A percentile compares a stretch with the other conserved stretches of the same genome.
phyloP scores from a whole-genome alignment of 2,113 vertebrate species.

The Odocoileus virginianus region DNA sequence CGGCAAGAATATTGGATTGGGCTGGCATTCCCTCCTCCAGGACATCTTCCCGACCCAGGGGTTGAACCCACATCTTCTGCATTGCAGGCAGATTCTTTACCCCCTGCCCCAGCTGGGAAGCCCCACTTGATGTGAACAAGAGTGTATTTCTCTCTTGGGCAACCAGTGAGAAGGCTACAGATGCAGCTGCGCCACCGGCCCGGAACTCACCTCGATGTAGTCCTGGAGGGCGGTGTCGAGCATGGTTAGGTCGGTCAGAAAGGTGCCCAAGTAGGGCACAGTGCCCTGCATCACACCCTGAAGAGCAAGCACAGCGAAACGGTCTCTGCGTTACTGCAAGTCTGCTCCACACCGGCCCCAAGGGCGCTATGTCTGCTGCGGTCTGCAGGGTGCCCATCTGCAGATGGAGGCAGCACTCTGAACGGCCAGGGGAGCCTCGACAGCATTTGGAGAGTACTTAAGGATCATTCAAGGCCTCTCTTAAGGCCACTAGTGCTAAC shows the following conservation, averaged over 20 bases:
- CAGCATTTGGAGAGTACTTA: not conserved
- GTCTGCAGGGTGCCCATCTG: rapidly evolving
- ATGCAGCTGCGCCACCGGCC: rapidly evolving
- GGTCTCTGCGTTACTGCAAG: not conserved
- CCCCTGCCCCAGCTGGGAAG: not conserved
- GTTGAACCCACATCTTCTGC: not conserved
- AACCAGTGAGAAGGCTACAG: not conserved
- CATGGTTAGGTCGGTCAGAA: conserved; percentile 94
- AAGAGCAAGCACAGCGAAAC: conserved; percentile 29
- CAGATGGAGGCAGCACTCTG: not conserved
- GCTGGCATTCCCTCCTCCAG: not conserved
- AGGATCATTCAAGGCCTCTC: not conserved
- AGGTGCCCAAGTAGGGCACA: conserved; percentile 94
- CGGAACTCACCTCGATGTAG: conserved; percentile 84
- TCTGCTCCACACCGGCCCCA: not conserved
- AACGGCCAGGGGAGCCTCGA: not conserved
- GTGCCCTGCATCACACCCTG: conserved; percentile 97
- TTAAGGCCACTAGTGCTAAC: not conserved
- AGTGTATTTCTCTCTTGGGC: not conserved
- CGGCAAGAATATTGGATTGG: not conserved
- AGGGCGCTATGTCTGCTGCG: not conserved
- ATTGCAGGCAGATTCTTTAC: not conserved
- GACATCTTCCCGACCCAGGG: not conserved
- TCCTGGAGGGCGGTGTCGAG: conserved; percentile 93
- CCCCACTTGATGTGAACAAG: not conserved